Evolutionary conservation across 2,113 vertebrate species (phyloP).

Genomic region (Syngnathoides biaculeatus): DNA sequence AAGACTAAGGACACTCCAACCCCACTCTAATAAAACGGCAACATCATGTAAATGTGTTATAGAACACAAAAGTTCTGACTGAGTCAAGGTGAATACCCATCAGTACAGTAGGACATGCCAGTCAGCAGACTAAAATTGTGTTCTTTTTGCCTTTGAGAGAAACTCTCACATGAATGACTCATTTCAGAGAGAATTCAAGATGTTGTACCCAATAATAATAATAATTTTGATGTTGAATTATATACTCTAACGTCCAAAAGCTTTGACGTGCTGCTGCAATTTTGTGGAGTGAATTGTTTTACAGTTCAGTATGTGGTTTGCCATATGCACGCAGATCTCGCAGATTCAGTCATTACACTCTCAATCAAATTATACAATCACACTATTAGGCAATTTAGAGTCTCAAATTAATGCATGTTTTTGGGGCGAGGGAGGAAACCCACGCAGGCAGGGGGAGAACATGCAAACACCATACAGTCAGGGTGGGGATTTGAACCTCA

Average conservation of each 20-base stretch:
- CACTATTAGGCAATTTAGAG: no score
- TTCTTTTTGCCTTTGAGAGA: neutral
- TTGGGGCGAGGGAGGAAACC: no score
- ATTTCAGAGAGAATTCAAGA: neutral
- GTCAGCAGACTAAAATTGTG: conserved; percentile 15
- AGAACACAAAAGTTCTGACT: neutral
- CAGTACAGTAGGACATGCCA: neutral
- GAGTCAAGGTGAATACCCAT: conserved; percentile 14
- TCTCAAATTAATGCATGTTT: no score
- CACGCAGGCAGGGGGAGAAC: no score
- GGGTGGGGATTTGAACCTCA: no score
- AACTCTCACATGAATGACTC: neutral
- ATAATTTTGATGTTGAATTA: neutral
- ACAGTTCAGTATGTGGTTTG: neutral
- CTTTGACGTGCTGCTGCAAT: neutral
- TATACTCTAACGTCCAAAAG: neutral
- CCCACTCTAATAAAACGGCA: conserved; percentile 25
- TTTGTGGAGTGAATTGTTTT: neutral
- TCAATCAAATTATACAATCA: neutral
- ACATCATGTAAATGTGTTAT: conserved; percentile 38
- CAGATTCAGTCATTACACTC: neutral
- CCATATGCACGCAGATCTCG: neutral
- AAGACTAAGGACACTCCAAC: conserved; percentile 18
- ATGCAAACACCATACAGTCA: no score
- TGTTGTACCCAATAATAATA: no score